Percentiles rank a stretch among this genome's conserved stretches.
phyloP scores from a whole-genome alignment of 2,888 invertebrate species.

The Rhogogaster chlorosoma region DNA sequence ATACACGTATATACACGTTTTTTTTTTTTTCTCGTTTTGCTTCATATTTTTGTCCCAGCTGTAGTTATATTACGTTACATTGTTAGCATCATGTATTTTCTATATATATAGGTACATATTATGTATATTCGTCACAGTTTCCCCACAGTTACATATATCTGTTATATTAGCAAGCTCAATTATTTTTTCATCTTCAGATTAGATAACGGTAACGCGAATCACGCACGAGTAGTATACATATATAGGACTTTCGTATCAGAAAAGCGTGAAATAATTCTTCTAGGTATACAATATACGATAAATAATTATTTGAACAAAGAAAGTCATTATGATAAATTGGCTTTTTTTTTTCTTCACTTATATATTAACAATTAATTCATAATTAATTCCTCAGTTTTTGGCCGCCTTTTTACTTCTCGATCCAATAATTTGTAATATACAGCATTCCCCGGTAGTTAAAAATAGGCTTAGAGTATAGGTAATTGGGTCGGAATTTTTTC shows the following conservation, averaged over 20 bases:
- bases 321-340: no score
- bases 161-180: neutral
- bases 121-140: neutral
- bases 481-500: neutral
- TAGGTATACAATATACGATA: no score
- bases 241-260: neutral
- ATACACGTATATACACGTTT: no score
- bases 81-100: neutral
- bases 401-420: neutral
- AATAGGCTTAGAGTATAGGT: conserved; percentile 1
- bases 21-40: neutral
- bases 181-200: neutral
- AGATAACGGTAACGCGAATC: neutral
- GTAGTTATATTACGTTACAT: neutral
- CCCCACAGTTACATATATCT: neutral
- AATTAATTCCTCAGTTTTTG: neutral
- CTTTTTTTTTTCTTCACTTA: neutral
- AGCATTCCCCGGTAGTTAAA: neutral
- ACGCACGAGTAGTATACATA: neutral
- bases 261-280: neutral
- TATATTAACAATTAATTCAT: no score
- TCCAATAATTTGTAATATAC: neutral
- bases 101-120: neutral
- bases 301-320: no score
- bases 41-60: neutral